Evolutionary conservation across 2,113 vertebrate species (phyloP).

Genomic region (Oreotragus oreotragus): DNA sequence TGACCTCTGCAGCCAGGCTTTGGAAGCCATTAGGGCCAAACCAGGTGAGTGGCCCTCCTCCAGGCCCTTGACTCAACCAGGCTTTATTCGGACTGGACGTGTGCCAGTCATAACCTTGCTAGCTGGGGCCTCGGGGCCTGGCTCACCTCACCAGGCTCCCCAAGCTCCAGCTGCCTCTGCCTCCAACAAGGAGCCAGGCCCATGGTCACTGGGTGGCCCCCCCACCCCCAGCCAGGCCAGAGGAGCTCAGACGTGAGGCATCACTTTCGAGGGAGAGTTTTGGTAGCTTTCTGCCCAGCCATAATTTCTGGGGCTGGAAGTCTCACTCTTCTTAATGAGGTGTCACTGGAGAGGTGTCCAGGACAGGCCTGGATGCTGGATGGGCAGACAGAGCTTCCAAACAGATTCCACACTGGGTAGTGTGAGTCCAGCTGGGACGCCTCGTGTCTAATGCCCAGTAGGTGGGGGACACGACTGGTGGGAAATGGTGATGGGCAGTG

Average conservation of each 20-base stretch:
- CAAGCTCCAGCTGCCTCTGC: neutral
- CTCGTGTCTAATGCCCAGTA: constrained; percentile 4
- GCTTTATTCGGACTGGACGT: fast-evolving
- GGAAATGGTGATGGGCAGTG: constrained; percentile 68
- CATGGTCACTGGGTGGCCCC: neutral
- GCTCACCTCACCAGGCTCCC: neutral
- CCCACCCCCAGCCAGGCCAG: neutral
- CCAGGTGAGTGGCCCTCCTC: neutral
- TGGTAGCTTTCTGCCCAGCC: neutral
- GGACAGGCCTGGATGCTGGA: constrained; percentile 17
- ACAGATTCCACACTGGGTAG: constrained; percentile 38
- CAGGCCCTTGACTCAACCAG: neutral
- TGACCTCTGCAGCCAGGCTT: neutral
- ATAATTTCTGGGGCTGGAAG: neutral
- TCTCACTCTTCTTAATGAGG: constrained; percentile 56
- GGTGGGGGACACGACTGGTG: constrained; percentile 55
- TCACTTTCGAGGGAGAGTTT: constrained; percentile 63
- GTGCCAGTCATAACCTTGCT: neutral
- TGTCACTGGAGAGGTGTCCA: constrained; percentile 30
- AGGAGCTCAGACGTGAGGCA: neutral
- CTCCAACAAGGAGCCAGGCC: neutral
- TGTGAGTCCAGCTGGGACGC: neutral
- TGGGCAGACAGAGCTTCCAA: constrained; percentile 17
- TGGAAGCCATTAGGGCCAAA: neutral
- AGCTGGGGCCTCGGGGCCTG: neutral